Conservation (phyloP, 2,797 vertebrate species). For the Garrulus glandarius region DNA sequence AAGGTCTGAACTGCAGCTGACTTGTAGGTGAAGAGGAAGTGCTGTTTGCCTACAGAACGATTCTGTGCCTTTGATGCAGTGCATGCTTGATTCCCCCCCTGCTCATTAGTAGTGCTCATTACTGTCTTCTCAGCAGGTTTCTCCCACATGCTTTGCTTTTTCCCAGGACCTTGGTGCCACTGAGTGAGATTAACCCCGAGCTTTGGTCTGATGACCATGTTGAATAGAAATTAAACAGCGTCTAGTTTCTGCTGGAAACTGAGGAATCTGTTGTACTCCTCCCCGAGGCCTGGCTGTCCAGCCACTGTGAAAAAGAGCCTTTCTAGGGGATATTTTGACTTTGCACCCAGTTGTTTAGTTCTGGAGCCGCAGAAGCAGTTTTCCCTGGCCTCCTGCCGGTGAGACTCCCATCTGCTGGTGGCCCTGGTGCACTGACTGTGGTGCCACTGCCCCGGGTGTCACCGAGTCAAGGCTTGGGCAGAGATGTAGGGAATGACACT, state of each 20-base stretch:
- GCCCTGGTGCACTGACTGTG: not conserved
- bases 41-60: not conserved
- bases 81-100: not conserved
- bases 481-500: not conserved
- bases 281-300: not conserved
- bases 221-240: constrained; percentile 6
- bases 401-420: constrained; percentile 34
- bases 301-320: not conserved
- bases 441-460: not conserved
- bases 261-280: not conserved
- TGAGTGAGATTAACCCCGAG: not conserved
- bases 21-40: not conserved
- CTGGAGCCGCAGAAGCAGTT: not conserved
- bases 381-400: not conserved
- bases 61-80: not conserved
- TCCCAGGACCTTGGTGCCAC: constrained; percentile 22
- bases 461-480: not conserved
- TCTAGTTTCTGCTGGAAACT: not conserved
- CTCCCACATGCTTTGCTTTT: not conserved
- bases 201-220: constrained; percentile 4
- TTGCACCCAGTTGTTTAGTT: not conserved
- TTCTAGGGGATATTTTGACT: not conserved
- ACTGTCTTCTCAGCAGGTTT: constrained; percentile 28
- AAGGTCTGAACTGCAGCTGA: not conserved
- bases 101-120: constrained; percentile 19